phyloP scores from a whole-genome alignment of 2,888 invertebrate genomes.

The Gymnocheta viridis region DNA sequence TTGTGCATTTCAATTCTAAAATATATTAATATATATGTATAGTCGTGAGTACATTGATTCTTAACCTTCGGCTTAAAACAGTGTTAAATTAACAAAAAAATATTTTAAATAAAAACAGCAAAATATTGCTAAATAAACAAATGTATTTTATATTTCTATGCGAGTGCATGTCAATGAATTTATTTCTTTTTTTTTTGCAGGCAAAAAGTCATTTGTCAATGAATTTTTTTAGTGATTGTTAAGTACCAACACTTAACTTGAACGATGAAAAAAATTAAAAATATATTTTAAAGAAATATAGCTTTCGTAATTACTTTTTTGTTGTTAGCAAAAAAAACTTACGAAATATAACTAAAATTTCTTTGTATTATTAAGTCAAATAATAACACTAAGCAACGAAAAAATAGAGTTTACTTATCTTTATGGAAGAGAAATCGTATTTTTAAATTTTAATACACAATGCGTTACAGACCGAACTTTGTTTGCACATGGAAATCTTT shows the following conservation, averaged over 20 bases:
- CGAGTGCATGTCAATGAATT: neutral
- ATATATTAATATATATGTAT: neutral
- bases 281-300: constrained; percentile 11
- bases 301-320: constrained; percentile 19
- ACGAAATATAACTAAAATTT: constrained; percentile 11
- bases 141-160: constrained; percentile 7
- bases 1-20: neutral
- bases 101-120: constrained; percentile 14
- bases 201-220: constrained; percentile 57
- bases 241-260: constrained; percentile 32
- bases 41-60: constrained; percentile 28
- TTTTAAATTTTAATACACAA: no score
- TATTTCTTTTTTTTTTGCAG: neutral
- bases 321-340: neutral
- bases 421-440: no score
- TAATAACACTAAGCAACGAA: neutral
- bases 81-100: constrained; percentile 45
- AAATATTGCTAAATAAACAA: constrained; percentile 37
- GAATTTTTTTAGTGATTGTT: constrained; percentile 39
- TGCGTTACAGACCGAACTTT: no score
- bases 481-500: no score
- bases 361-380: neutral
- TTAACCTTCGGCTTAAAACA: constrained; percentile 56
- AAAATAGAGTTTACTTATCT: neutral
- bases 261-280: constrained; percentile 1